These are phyloP conservation scores for Aleiodes alternator DNA, from an alignment of 2,888 invertebrate species.

Conservation along the genomic window DNA sequence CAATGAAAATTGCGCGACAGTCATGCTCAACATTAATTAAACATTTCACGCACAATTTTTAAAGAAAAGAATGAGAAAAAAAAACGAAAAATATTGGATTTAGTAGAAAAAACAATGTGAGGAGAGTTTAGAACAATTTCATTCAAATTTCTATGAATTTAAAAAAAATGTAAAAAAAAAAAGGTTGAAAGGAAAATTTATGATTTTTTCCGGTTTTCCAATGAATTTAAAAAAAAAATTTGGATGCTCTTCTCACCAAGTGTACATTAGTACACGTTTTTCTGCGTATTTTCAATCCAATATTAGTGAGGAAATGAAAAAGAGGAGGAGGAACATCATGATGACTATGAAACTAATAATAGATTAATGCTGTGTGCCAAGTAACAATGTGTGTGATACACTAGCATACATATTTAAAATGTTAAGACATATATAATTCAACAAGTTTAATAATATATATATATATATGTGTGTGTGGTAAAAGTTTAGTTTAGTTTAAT, in stretches of 20 bases:
- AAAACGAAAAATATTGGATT: neutral
- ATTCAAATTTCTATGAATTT: slow-evolving; percentile 9
- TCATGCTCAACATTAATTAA: slow-evolving; percentile 63
- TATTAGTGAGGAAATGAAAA: neutral
- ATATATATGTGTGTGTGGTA: no score
- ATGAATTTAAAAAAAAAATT: neutral
- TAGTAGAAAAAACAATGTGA: slow-evolving; percentile 8
- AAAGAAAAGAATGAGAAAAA: neutral
- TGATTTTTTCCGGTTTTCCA: neutral
- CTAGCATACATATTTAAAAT: slow-evolving; percentile 9
- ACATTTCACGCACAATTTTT: slow-evolving; percentile 36
- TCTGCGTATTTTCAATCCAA: slow-evolving; percentile 31
- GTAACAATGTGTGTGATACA: slow-evolving; percentile 21
- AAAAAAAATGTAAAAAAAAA: slow-evolving; percentile 9
- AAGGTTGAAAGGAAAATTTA: no score
- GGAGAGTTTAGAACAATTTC: slow-evolving; percentile 10
- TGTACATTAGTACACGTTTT: slow-evolving; percentile 24
- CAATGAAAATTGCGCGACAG: slow-evolving; percentile 67
- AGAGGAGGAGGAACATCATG: neutral
- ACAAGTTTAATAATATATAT: no score
- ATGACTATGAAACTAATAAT: slow-evolving; percentile 35
- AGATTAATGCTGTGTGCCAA: slow-evolving; percentile 17
- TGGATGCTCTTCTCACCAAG: slow-evolving; percentile 24
- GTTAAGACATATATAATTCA: slow-evolving; percentile 16
- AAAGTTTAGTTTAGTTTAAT: no score